phyloP scores from a whole-genome alignment of 2,797 vertebrate species.

The Acridotheres tristis region DNA sequence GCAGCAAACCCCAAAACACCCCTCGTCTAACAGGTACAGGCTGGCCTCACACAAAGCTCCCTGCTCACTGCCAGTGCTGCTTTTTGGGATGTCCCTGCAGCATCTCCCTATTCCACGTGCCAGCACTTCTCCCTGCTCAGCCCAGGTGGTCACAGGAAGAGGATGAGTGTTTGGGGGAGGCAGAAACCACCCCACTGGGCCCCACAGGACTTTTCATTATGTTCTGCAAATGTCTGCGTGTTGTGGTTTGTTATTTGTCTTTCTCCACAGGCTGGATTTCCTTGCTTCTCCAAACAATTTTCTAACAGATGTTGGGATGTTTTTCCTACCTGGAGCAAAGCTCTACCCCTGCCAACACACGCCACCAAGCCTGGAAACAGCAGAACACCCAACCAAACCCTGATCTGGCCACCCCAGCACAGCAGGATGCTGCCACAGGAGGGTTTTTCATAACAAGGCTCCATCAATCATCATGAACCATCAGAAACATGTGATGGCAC shows the following conservation, averaged over 20 bases:
- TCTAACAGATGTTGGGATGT: not conserved
- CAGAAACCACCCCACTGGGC: not conserved
- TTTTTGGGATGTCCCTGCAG: not conserved
- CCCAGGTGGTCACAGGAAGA: not conserved
- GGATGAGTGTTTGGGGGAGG: not conserved
- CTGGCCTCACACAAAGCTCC: not conserved
- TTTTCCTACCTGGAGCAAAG: conserved; percentile 11
- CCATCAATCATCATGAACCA: not conserved
- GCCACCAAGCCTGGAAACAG: not conserved
- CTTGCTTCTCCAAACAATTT: not conserved
- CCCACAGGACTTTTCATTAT: not conserved
- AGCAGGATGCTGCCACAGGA: accelerated
- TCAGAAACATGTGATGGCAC: not conserved
- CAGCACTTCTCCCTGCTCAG: not conserved
- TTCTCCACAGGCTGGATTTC: not conserved
- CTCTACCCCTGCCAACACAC: not conserved
- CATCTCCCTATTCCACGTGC: too few species aligned
- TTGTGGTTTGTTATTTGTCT: not conserved
- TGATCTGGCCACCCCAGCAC: not conserved
- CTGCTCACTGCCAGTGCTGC: accelerated
- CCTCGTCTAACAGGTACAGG: not conserved
- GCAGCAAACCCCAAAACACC: not conserved
- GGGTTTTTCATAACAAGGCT: not conserved
- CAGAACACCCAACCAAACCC: not conserved
- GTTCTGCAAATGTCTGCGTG: not conserved